Percentiles rank a stretch among this genome's conserved stretches.
Conservation (phyloP, 1,140 invertebrate genomes). For the Melanaphis sacchari region DNA sequence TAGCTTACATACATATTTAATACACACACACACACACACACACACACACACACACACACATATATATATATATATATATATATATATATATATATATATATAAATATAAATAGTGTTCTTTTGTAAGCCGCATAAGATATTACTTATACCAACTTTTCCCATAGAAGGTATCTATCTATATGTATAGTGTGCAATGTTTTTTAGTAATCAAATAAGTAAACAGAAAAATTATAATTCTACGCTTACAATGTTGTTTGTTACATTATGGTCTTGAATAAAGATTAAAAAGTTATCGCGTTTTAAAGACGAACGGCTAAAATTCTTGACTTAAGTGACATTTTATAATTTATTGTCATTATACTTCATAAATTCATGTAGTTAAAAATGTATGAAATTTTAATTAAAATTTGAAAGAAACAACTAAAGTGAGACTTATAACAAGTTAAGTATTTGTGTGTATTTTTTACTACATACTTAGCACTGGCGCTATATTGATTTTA, state of each 20-base stretch:
- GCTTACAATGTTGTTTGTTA: background rate
- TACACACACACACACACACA: too few species aligned
- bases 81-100: background rate
- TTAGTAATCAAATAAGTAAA: conserved; percentile 3
- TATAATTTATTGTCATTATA: background rate
- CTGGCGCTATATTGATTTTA: background rate
- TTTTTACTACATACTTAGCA: too few species aligned
- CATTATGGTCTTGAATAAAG: background rate
- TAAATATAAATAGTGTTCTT: background rate
- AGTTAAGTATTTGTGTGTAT: background rate
- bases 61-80: background rate
- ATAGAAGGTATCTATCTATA: background rate
- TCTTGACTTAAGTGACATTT: background rate
- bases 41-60: too few species aligned
- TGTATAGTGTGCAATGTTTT: background rate
- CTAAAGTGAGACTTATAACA: background rate
- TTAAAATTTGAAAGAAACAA: conserved; percentile 22
- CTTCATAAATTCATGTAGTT: background rate
- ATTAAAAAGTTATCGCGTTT: background rate
- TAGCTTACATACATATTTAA: too few species aligned
- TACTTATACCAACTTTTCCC: background rate
- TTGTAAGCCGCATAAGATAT: background rate
- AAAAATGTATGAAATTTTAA: background rate
- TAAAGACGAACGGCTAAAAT: background rate
- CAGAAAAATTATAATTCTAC: background rate